Evolutionary conservation across 2,113 vertebrate species (phyloP).

Genomic region (Danionella cerebrum): DNA sequence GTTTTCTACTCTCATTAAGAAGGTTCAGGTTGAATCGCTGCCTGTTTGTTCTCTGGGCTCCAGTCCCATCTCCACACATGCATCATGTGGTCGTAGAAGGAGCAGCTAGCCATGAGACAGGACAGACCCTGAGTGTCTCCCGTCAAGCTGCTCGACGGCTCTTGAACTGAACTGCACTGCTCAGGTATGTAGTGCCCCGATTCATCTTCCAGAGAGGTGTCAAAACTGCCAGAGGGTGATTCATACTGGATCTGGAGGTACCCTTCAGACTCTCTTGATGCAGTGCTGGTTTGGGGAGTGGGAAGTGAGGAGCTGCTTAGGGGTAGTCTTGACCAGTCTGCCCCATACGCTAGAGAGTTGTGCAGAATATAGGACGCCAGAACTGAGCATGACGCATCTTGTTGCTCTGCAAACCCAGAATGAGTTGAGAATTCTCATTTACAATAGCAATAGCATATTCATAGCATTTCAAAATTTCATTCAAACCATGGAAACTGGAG

Average conservation of each 20-base stretch:
- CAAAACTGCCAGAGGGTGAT: constrained; percentile 71
- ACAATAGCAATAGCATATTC: too few species aligned
- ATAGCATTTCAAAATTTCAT: too few species aligned
- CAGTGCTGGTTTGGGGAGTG: constrained; percentile 32
- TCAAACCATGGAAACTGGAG: too few species aligned
- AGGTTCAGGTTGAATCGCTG: not conserved
- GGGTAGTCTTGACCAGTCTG: constrained; percentile 81
- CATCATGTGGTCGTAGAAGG: constrained; percentile 86
- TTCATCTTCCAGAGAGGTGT: constrained; percentile 63
- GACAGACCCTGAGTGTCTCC: not conserved
- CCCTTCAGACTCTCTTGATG: constrained; percentile 31
- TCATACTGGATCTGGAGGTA: constrained; percentile 71
- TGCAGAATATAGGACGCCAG: constrained; percentile 73
- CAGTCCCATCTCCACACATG: constrained; percentile 89
- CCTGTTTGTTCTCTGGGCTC: constrained; percentile 39
- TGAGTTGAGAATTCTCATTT: not conserved
- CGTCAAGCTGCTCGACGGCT: not conserved
- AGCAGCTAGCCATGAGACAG: constrained; percentile 81
- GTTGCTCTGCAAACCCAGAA: constrained; percentile 53
- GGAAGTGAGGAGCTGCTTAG: constrained; percentile 42
- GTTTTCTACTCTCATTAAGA: too few species aligned
- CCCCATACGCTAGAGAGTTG: constrained; percentile 85
- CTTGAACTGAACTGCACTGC: not conserved
- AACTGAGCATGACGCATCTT: constrained; percentile 57
- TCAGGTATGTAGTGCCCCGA: constrained; percentile 50